Percentiles rank a stretch among this genome's conserved stretches.
Evolutionary conservation across 2,113 vertebrate genomes (phyloP).

Genomic region (Triplophysa rosa): DNA sequence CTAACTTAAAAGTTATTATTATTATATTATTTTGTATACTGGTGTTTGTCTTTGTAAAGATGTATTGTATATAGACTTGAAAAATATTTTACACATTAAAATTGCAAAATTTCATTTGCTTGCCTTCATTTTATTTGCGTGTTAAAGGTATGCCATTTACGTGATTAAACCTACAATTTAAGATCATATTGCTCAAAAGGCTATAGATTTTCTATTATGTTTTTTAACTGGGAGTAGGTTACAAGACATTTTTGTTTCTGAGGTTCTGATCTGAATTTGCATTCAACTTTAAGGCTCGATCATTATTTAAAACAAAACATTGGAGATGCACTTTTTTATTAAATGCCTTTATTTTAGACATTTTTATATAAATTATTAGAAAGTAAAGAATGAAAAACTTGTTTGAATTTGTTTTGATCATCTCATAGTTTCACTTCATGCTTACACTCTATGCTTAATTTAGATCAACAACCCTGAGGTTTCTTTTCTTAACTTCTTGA

Average conservation of each 20-base stretch:
- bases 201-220: neutral
- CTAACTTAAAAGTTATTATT: conserved; percentile 66
- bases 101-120: conserved; percentile 1
- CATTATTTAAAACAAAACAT: too few relatives aligned
- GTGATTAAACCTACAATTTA: neutral
- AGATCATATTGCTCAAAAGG: neutral
- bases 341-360: too few relatives aligned
- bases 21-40: conserved; percentile 62
- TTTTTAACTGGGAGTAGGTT: neutral
- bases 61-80: conserved; percentile 54
- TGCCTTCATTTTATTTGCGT: neutral
- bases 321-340: too few relatives aligned
- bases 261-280: neutral
- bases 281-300: too few relatives aligned
- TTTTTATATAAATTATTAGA: too few relatives aligned
- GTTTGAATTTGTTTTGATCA: too few relatives aligned
- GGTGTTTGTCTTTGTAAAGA: conserved; percentile 42
- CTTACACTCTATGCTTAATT: conserved; percentile 78
- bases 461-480: neutral
- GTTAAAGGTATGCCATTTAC: too few relatives aligned
- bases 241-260: neutral
- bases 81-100: conserved; percentile 62
- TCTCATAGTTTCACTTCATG: neutral
- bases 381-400: too few relatives aligned
- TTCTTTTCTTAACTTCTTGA: neutral